Percentiles rank a stretch among this genome's conserved stretches.
These are phyloP conservation scores for Hiodon alosoides DNA, from an alignment of 2,113 vertebrate species.

Conservation along the genomic window DNA sequence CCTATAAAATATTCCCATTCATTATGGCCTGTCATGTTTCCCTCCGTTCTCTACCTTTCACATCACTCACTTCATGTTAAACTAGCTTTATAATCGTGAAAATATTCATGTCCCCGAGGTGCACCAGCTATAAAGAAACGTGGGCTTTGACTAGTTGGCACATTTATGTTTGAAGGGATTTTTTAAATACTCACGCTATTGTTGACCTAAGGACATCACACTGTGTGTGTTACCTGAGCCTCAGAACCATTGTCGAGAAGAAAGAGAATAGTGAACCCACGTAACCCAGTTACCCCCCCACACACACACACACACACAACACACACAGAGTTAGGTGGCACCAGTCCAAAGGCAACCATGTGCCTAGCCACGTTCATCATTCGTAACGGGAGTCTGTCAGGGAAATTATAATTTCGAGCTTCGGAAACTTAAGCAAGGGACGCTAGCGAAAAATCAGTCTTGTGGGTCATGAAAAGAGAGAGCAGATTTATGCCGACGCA, in stretches of 20 bases:
- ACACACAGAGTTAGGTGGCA: neutral
- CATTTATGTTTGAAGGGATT: too few relatives aligned
- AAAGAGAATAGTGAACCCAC: too few relatives aligned
- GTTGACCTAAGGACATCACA: too few relatives aligned
- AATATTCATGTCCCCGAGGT: neutral
- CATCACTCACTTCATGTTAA: neutral
- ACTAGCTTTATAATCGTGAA: neutral
- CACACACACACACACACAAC: neutral
- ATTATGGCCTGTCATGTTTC: neutral
- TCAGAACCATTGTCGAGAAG: too few relatives aligned
- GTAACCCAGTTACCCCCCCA: too few relatives aligned
- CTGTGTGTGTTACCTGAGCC: too few relatives aligned
- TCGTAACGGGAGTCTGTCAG: slow-evolving; percentile 3
- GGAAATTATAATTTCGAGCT: neutral
- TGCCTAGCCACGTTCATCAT: slow-evolving; percentile 3
- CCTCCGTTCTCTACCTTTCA: neutral
- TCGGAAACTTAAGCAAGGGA: neutral
- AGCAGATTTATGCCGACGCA: neutral
- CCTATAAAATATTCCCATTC: neutral
- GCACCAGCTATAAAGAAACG: too few relatives aligned
- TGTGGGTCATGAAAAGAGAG: neutral
- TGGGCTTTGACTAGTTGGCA: too few relatives aligned
- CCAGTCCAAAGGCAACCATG: neutral
- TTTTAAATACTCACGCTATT: too few relatives aligned
- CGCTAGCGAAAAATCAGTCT: neutral